Evolutionary conservation across 2,797 vertebrate species (phyloP), one percentile per base, ranked within the genome.

Genomic region (Lithobates sylvaticus): DNA sequence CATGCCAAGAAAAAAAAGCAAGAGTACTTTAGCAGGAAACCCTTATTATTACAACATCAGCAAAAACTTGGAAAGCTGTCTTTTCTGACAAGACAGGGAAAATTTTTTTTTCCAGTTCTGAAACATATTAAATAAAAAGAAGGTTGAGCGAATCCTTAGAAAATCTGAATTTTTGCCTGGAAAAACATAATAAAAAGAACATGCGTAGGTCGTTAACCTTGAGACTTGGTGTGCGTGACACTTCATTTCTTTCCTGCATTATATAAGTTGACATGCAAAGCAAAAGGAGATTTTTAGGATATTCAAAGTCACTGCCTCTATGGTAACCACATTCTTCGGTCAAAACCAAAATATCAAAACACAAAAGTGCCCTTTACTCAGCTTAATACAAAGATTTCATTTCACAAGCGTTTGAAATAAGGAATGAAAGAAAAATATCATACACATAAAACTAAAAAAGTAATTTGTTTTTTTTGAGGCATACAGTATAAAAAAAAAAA

Each of bases 41-140:
- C 72, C 84, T 88, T 27, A 84, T 84, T 84, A 86, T 78, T 78
- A 73, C 82, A 86, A 84, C 85, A 85, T 89, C 88, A 89, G 88
- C 88, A 88, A 89, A 89, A 78, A 65, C 69, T 58, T 61, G 78
- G 73, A 61, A 69, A 86, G 65, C 84, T 86, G 78, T 81, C 64
- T 71, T 47, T 26, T 73, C 73, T 80, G 76, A 69, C 58, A 85
- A 18, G 29, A 71, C n/a, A 47, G 44, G 70, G 71, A 71, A 47
- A 81, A 27, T 2, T 0, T 3, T 3, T 7, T 6, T 32, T 9
- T 36, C 23, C 34, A 13, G 50, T 32, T 50, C 50, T 36, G 68
- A 42, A 81, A 72, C 36, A 72, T 73, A 64, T 36, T 27, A 16
- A 16, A 39, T 39, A 71, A 72, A 36, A 58, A 61, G 50, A 10